phyloP scores from a whole-genome alignment of 2,797 vertebrate species.

The Galagoides demidoff region DNA sequence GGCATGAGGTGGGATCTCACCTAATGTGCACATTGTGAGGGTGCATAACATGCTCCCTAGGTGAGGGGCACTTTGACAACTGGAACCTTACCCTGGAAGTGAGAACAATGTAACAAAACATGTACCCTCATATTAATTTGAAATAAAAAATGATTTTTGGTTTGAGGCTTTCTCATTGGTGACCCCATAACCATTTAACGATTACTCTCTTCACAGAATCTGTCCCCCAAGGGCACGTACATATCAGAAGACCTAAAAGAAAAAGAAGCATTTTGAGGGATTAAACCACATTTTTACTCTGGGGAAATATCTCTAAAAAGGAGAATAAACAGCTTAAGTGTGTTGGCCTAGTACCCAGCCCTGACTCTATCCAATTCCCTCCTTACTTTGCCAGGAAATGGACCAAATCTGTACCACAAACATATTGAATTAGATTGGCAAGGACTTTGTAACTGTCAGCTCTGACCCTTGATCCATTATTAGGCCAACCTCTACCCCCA shows the following conservation, averaged over 20 bases:
- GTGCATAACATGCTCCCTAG: no score
- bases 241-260: neutral
- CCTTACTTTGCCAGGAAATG: neutral
- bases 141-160: neutral
- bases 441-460: neutral
- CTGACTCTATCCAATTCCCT: neutral
- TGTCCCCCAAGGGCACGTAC: neutral
- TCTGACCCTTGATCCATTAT: neutral
- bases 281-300: conserved; percentile 20
- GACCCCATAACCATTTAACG: neutral
- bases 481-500: neutral
- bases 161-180: neutral
- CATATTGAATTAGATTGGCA: neutral
- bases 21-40: no score
- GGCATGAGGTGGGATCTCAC: no score
- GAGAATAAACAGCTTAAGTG: neutral
- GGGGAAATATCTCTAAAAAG: neutral
- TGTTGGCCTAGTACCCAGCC: neutral
- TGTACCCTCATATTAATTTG: no score
- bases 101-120: no score
- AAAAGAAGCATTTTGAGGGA: neutral
- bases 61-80: no score
- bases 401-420: neutral
- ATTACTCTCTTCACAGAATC: conserved; percentile 17
- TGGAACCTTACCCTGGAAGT: no score